phyloP scores from a whole-genome alignment of 2,888 invertebrate species.

The Plagiodera versicolora region DNA sequence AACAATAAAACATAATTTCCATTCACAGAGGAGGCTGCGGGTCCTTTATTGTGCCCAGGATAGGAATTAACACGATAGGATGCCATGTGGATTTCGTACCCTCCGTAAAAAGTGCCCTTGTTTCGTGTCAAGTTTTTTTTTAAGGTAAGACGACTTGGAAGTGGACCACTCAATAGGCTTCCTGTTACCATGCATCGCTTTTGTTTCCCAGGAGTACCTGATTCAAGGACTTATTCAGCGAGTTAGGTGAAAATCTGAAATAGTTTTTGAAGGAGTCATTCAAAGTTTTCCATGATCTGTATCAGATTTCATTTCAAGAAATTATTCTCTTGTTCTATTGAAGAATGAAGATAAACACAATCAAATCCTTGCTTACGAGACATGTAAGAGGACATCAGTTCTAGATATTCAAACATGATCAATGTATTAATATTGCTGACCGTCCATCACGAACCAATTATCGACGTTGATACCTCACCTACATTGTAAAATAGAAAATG shows the following conservation, averaged over 20 bases:
- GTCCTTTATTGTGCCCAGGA: neutral
- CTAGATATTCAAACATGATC: no score
- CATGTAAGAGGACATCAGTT: no score
- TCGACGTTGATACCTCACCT: no score
- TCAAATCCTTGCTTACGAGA: no score
- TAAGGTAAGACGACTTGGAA: neutral
- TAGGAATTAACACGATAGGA: conserved; percentile 1
- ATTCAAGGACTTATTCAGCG: neutral
- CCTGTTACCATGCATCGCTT: neutral
- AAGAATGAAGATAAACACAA: no score
- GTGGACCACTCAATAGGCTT: neutral
- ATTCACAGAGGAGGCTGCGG: neutral
- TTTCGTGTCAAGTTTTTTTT: neutral
- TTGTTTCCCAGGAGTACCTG: neutral
- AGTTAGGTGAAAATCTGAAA: neutral
- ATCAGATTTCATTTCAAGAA: no score
- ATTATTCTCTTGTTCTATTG: no score
- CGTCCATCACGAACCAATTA: no score
- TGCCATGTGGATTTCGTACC: neutral
- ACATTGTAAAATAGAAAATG: no score
- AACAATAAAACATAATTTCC: conserved; percentile 1
- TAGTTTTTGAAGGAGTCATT: no score
- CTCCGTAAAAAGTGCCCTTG: neutral
- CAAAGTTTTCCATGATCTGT: no score
- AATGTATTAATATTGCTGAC: no score